These are phyloP conservation scores for Tipula vernalis DNA, from an alignment of 2,888 invertebrate species.

Conservation along the genomic window DNA sequence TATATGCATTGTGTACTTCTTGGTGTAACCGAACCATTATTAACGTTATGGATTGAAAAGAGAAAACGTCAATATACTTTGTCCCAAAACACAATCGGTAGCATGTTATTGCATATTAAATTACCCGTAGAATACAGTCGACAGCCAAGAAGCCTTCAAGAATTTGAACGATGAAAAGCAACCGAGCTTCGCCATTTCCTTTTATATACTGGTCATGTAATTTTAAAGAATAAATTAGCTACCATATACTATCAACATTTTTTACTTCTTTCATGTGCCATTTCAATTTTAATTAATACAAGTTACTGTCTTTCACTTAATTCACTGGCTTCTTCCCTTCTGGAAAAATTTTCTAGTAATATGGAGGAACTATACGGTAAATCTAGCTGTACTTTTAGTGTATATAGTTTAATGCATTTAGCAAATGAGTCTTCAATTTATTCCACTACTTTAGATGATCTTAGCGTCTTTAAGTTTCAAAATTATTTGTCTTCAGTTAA, in stretches of 20 bases:
- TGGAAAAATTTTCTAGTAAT: no score
- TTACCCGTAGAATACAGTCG: background rate
- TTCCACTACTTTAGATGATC: no score
- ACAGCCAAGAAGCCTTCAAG: background rate
- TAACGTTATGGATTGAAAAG: background rate
- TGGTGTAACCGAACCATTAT: background rate
- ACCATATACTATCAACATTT: background rate
- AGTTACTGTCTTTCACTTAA: no score
- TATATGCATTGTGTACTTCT: background rate
- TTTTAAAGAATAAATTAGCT: background rate
- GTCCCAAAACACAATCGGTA: no score
- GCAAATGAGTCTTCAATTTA: background rate
- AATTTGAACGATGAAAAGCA: background rate
- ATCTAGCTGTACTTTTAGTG: no score
- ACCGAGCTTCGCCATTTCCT: background rate
- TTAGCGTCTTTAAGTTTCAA: no score
- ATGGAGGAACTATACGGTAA: no score
- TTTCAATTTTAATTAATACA: no score
- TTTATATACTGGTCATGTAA: background rate
- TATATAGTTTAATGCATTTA: no score
- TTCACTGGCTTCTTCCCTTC: background rate
- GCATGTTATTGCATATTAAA: background rate
- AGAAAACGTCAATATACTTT: background rate
- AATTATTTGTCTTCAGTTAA: no score
- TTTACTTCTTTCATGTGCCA: background rate